Percentiles rank a stretch among this genome's conserved stretches.
These are phyloP conservation scores for Illadopsis cleaveri DNA, from an alignment of 2,113 vertebrate genomes.

Conservation along the genomic window DNA sequence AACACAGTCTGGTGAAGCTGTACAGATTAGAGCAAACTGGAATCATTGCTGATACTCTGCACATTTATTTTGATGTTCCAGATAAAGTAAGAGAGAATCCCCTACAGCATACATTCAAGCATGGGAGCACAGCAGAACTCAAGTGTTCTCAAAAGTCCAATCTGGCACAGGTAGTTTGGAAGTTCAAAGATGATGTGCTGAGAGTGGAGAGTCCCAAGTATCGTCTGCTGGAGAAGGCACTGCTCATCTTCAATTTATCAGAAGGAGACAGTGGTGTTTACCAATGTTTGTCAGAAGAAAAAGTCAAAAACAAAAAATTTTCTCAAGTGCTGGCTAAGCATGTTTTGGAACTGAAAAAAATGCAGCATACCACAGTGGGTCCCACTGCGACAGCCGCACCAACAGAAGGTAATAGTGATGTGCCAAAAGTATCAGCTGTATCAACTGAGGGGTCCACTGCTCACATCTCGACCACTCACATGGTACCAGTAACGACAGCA, in stretches of 20 bases:
- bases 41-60: slow-evolving; percentile 64
- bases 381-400: neutral
- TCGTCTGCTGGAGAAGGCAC: slow-evolving; percentile 79
- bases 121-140: slow-evolving; percentile 87
- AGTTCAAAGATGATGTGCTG: slow-evolving; percentile 77
- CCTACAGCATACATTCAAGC: slow-evolving; percentile 82
- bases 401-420: slow-evolving; percentile 77
- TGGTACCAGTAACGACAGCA: slow-evolving; percentile 58
- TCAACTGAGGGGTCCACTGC: slow-evolving; percentile 62
- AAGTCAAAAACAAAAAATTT: slow-evolving; percentile 82
- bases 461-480: slow-evolving; percentile 55
- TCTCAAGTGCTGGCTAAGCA: slow-evolving; percentile 84
- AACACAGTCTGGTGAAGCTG: neutral
- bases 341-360: slow-evolving; percentile 77
- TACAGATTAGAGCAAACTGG: neutral
- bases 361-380: neutral
- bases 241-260: slow-evolving; percentile 91
- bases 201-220: slow-evolving; percentile 84
- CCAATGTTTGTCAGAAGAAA: slow-evolving; percentile 89
- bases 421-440: slow-evolving; percentile 46
- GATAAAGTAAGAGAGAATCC: slow-evolving; percentile 77
- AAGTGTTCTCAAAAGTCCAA: slow-evolving; percentile 88
- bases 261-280: slow-evolving; percentile 88
- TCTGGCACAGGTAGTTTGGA: slow-evolving; percentile 89
- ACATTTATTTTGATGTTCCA: slow-evolving; percentile 81